Conservation (phyloP, 2,888 invertebrate genomes). For the Mesoligia furuncula region DNA sequence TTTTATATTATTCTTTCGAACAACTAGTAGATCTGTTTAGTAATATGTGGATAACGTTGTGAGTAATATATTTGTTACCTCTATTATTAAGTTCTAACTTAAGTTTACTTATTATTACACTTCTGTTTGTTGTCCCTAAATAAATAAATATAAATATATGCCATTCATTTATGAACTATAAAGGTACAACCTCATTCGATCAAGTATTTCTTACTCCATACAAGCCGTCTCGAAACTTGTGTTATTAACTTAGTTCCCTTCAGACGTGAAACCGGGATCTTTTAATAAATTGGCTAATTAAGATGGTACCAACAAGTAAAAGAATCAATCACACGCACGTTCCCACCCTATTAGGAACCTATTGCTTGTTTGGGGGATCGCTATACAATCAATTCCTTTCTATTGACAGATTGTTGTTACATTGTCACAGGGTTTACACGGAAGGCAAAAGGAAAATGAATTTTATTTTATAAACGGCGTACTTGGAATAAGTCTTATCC, state of each 20-base stretch:
- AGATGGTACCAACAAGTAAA: conserved; percentile 35
- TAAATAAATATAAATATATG: too few relatives aligned
- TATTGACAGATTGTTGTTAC: conserved; percentile 34
- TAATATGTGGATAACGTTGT: too few relatives aligned
- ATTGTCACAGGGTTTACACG: background rate
- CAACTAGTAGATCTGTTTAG: too few relatives aligned
- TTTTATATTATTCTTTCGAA: too few relatives aligned
- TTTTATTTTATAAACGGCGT: background rate
- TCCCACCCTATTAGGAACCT: conserved; percentile 23
- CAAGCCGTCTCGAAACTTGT: conserved; percentile 25
- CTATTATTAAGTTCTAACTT: too few relatives aligned
- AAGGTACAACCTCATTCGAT: background rate
- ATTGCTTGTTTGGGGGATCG: conserved; percentile 3
- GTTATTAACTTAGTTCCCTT: conserved; percentile 44
- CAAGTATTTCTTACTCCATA: conserved; percentile 23
- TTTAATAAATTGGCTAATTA: conserved; percentile 54
- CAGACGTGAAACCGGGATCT: conserved; percentile 24
- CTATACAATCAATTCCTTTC: conserved; percentile 22
- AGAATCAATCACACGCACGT: conserved; percentile 38
- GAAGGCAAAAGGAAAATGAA: background rate
- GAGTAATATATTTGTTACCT: too few relatives aligned
- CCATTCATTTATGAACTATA: background rate
- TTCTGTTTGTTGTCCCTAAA: too few relatives aligned
- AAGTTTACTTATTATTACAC: too few relatives aligned
- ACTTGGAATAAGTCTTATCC: too few relatives aligned